A percentile compares a stretch with the other conserved stretches of the same genome.
These are phyloP conservation scores for Steatornis caripensis DNA, from an alignment of 2,113 vertebrate species.

Conservation along the genomic window DNA sequence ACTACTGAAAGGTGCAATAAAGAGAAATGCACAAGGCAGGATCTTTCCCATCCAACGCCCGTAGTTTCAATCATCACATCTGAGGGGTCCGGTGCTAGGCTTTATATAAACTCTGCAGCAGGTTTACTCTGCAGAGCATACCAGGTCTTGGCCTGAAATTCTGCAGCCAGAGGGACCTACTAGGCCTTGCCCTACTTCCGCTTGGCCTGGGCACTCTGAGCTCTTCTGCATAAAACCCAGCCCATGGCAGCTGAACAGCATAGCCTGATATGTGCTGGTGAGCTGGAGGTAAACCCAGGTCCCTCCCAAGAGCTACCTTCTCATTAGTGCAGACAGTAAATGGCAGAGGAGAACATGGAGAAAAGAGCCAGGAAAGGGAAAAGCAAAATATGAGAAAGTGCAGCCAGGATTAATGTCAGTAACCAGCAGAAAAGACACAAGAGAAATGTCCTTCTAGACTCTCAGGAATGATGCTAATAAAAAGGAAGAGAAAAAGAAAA, in stretches of 20 bases:
- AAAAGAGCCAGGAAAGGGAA: neutral
- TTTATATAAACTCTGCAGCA: neutral
- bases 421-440: neutral
- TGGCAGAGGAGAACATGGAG: neutral
- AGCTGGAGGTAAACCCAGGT: neutral
- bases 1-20: neutral
- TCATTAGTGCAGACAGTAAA: neutral
- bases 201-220: neutral
- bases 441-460: neutral
- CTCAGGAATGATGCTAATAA: neutral
- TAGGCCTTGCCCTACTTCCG: neutral
- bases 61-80: neutral
- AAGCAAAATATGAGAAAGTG: neutral
- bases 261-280: fast-evolving
- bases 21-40: neutral
- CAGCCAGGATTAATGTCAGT: neutral
- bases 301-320: neutral
- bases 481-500: neutral
- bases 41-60: neutral
- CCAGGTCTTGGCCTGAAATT: neutral
- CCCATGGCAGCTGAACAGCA: fast-evolving
- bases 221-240: neutral
- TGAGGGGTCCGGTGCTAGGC: too few species aligned
- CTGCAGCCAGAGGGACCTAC: neutral
- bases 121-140: neutral